A percentile compares a stretch with the other conserved stretches of the same genome.
These are phyloP conservation scores for Pterois miles DNA, from an alignment of 2,797 vertebrate genomes.

Conservation along the genomic window DNA sequence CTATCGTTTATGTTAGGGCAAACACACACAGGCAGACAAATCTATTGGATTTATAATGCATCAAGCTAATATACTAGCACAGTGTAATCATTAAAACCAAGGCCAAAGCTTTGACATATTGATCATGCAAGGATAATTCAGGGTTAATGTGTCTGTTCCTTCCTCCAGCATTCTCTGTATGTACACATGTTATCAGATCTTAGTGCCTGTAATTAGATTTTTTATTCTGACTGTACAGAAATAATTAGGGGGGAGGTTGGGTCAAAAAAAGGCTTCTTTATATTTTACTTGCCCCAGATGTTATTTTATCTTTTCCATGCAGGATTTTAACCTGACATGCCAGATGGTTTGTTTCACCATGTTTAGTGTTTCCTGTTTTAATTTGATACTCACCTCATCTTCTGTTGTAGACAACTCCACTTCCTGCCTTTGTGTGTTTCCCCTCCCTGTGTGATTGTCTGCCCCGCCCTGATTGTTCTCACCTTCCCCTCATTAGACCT, in stretches of 20 bases:
- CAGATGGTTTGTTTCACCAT: too few species aligned
- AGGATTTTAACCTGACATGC: too few species aligned
- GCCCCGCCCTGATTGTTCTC: too few species aligned
- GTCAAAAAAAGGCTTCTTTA: too few species aligned
- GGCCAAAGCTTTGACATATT: constrained; percentile 69
- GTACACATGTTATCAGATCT: constrained; percentile 20
- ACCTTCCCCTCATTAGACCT: too few species aligned
- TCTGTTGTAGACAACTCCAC: background rate
- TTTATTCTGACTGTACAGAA: background rate
- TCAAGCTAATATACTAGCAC: constrained; percentile 59
- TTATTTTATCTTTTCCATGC: too few species aligned
- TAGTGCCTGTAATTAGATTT: background rate
- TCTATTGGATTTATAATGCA: constrained; percentile 70
- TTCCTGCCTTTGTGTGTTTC: background rate
- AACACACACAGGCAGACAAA: constrained; percentile 38
- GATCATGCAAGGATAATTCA: constrained; percentile 57
- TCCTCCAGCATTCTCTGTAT: background rate
- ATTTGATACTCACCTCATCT: too few species aligned
- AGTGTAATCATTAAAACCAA: constrained; percentile 62
- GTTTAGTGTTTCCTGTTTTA: too few species aligned
- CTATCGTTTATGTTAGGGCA: constrained; percentile 45
- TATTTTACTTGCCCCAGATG: too few species aligned
- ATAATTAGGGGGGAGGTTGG: background rate
- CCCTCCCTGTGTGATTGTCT: background rate
- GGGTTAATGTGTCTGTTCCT: constrained; percentile 55